phyloP scores from a whole-genome alignment of 1,140 invertebrate genomes.

The Pantala flavescens region DNA sequence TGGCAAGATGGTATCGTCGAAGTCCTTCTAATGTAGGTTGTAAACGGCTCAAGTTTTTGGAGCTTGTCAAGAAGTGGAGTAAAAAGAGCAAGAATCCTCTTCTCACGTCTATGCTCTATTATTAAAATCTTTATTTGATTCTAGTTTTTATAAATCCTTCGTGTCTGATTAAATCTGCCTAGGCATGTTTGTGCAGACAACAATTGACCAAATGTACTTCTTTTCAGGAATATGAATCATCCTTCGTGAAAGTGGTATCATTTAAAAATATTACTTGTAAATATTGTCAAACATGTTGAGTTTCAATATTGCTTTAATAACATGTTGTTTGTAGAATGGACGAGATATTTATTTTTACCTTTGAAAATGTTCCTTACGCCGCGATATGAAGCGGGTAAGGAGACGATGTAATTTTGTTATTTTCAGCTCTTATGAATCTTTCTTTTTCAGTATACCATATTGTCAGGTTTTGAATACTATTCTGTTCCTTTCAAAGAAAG shows the following conservation, averaged over 20 bases:
- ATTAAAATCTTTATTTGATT: not conserved
- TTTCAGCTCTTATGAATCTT: not conserved
- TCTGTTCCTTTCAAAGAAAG: constrained; percentile 6
- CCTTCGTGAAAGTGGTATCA: not conserved
- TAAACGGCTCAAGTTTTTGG: not conserved
- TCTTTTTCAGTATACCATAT: constrained; percentile 1
- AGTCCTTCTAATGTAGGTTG: not conserved
- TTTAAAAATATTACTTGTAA: constrained; percentile 26
- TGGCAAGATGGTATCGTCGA: not conserved
- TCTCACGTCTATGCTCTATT: not conserved
- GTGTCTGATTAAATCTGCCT: constrained; percentile 1
- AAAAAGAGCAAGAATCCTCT: not conserved
- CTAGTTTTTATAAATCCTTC: constrained; percentile 8
- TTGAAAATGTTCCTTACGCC: not conserved
- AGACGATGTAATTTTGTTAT: not conserved
- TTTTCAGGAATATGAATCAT: not conserved
- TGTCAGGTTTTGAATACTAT: not conserved
- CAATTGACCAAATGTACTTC: constrained; percentile 4
- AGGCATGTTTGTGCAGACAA: not conserved
- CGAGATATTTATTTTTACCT: constrained; percentile 9
- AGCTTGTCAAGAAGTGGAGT: not conserved
- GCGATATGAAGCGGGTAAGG: not conserved
- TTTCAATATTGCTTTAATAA: constrained; percentile 45
- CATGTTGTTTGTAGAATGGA: constrained; percentile 40
- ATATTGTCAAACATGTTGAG: constrained; percentile 43